Conservation (phyloP, 2,113 vertebrate genomes). For the Plotosus lineatus region DNA sequence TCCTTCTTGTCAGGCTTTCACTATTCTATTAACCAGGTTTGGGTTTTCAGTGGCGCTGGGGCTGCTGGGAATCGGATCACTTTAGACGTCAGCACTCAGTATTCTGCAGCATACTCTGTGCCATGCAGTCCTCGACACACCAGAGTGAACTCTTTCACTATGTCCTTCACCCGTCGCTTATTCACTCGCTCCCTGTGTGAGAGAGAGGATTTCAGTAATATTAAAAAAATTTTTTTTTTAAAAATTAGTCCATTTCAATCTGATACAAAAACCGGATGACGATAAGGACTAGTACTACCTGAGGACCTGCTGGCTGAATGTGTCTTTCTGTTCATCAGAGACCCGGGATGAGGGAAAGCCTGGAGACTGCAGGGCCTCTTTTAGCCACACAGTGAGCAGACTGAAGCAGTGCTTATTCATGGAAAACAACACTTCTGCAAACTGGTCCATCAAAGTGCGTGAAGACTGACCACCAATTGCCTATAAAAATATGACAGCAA, state of each 20-base stretch:
- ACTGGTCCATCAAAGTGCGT: conserved; percentile 96
- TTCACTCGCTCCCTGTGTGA: conserved; percentile 91
- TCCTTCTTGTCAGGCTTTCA: conserved; percentile 50
- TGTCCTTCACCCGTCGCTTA: conserved; percentile 95
- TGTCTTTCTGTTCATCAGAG: conserved; percentile 88
- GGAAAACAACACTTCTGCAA: conserved; percentile 92
- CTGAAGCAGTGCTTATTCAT: conserved; percentile 97
- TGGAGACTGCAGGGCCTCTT: conserved; percentile 89
- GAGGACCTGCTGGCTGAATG: conserved; percentile 96
- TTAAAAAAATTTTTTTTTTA: too few species aligned
- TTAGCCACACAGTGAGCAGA: conserved; percentile 89
- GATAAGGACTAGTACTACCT: conserved; percentile 78
- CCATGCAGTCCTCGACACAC: conserved; percentile 96
- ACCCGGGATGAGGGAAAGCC: conserved; percentile 89
- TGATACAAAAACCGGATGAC: too few species aligned
- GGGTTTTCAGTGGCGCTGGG: conserved; percentile 52
- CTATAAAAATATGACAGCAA: conserved; percentile 62
- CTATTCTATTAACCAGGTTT: conserved; percentile 44
- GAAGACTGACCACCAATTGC: conserved; percentile 93
- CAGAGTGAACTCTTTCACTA: conserved; percentile 97
- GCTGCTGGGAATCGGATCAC: conserved; percentile 55
- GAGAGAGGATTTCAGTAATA: too few species aligned
- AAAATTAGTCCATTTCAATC: not conserved
- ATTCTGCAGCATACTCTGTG: conserved; percentile 97
- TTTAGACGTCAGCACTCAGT: conserved; percentile 76